Percentiles rank a stretch among this genome's conserved stretches.
These are phyloP conservation scores for Apamea crenata DNA, from an alignment of 2,888 invertebrate genomes.

Conservation along the genomic window DNA sequence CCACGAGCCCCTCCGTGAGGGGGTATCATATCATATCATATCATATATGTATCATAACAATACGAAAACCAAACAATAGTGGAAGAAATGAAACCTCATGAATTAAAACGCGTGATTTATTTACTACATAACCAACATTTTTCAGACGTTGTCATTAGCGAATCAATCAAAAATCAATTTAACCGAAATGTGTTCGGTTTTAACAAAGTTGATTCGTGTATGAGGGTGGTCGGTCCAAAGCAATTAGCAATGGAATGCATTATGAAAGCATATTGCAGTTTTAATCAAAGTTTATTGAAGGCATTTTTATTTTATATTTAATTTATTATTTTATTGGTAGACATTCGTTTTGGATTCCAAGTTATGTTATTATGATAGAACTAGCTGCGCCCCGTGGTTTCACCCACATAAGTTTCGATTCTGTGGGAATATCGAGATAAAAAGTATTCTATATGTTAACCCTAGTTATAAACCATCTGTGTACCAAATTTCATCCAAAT, in stretches of 20 bases:
- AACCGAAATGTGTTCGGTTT: slow-evolving; percentile 34
- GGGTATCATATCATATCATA: no score
- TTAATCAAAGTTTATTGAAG: neutral
- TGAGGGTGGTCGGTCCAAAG: neutral
- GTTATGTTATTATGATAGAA: neutral
- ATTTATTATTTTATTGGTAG: neutral
- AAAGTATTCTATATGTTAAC: no score
- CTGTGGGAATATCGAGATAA: no score
- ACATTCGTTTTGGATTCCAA: neutral
- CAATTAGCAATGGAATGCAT: slow-evolving; percentile 7
- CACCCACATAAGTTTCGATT: no score
- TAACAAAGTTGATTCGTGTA: slow-evolving; percentile 17
- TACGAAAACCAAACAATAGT: neutral
- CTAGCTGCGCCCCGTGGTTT: no score
- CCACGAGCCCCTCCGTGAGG: no score
- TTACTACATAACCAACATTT: no score
- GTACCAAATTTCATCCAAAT: no score
- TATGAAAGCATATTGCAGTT: slow-evolving; percentile 8
- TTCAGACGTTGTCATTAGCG: neutral
- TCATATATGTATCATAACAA: no score
- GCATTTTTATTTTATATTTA: slow-evolving; percentile 12
- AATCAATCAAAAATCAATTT: slow-evolving; percentile 21
- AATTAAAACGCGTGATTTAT: neutral
- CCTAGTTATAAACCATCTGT: no score
- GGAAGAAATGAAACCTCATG: neutral